Base-by-base conservation (phyloP, 2,888 invertebrate species). In the Dryobota labecula region DNA sequence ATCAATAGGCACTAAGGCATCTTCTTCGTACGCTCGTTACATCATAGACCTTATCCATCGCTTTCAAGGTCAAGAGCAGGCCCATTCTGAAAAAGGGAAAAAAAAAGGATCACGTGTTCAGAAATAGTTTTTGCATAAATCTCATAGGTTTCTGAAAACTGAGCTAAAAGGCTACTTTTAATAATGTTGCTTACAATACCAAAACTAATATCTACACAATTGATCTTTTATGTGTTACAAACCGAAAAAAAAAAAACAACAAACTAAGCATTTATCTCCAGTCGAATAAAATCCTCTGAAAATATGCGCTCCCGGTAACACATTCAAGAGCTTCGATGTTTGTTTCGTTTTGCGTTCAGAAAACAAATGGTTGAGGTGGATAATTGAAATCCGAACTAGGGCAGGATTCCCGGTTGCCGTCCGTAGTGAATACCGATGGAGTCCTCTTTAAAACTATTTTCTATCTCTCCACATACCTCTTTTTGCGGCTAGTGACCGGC, bases 361-460 rank as follows among this genome's bases (percentile, higher is more conserved):
- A 87, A 88, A 89, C 85, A 86, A 83, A 85, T 81, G 86, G 81
- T 84, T 84, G 83, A 86, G 84, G 86, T 87, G 85, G 85, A 90
- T 91, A 90, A 92, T 92, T 91, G 91, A 92, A 92, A 92, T 90
- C 88, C 88, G 87, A 89, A 90, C 87, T 89, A 83, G 87, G 86
- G 86, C 84, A 84, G 82, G 84, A 82, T 83, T 77, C 81, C 82
- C 76, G 73, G 54, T 76, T 71, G 76, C 79, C 75, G 80, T 81
- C 86, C 84, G 87, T 77, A 82, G 87, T 84, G 89, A 91, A 91
- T 90, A 88, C 91, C 88, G 87, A 92, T 90, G 85, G 87, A 86
- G 83, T 86, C 77, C 87, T 87, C 88, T 90, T 89, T 89, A 87
- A 87, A 92, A 90, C 91, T 90, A 91, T 92, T 92, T 90, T 86